Base-by-base conservation (phyloP, 2,113 vertebrate species). In the Planiliza haematocheilus region DNA sequence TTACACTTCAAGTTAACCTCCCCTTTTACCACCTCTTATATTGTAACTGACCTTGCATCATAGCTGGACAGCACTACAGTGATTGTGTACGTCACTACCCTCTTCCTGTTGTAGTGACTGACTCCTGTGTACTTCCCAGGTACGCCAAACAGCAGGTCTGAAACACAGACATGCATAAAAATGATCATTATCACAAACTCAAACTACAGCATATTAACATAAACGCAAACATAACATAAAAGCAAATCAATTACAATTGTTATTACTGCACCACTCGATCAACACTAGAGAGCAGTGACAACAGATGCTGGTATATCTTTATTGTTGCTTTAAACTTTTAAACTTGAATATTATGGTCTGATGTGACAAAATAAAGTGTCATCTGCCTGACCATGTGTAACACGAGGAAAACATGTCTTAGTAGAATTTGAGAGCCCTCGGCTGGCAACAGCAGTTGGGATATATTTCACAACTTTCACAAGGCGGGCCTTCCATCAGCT, bases 91-190 rank as follows among this genome's bases (percentile, higher is more conserved):
- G 95, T 95, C 43, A 97, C 97, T 79, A 97, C 95, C 3, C 94
- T 90, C 77, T 93, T 96, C 87, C 92, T 92, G 58, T 94, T 95
- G 59, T 94, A 96, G 38, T 97, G 94, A 85, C 87, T 97, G 74
- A 98, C 95, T 1, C 98, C 98, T 0, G 96, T 98, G 93, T 95
- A 94, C 74, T 94, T 95, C 51, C 96, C 96, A 0, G 96, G 97
- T 13, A 99, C 95, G 0, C 98, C 98, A 0, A 99, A 99, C 37
- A 99, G 86, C 86, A 99, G 89, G 59, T 99, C 98, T 99, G 87
- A 43, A 89, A 80, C 30, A 75, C 21, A 82, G 45, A 83, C 55
- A 86, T 8, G 75, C 50, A 70, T 12, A 70, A 21, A 74, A 36
- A 45, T 14, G 39, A 46, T 36, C 13, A 43, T 34, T 48, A 10